These are phyloP conservation scores for Parotocinclus haroldoi DNA, from an alignment of 2,797 vertebrate genomes.

Conservation along the genomic window DNA sequence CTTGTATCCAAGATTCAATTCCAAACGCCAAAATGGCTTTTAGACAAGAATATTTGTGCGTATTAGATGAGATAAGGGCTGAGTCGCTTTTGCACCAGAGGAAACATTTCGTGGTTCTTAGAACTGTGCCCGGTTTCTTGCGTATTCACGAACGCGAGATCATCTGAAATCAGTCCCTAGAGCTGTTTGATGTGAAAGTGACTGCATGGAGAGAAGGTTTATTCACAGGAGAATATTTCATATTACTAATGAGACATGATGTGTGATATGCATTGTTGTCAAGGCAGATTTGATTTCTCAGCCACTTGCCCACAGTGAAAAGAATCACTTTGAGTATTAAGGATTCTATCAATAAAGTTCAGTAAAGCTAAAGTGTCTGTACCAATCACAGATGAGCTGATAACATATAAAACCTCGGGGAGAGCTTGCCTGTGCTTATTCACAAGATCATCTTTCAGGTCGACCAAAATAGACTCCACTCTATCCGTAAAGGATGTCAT, in stretches of 20 bases:
- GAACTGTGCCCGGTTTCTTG: too few relatives aligned
- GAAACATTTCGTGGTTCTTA: too few relatives aligned
- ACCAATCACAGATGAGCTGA: slow-evolving; percentile 18
- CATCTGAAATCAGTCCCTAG: too few relatives aligned
- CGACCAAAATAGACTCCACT: slow-evolving; percentile 33
- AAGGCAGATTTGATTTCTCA: slow-evolving; percentile 11
- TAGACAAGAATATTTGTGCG: too few relatives aligned
- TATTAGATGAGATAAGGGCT: too few relatives aligned
- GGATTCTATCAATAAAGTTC: slow-evolving; percentile 11
- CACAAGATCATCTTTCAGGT: slow-evolving; percentile 26
- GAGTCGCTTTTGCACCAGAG: too few relatives aligned
- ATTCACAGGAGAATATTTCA: slow-evolving; percentile 24
- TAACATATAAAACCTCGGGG: slow-evolving; percentile 30
- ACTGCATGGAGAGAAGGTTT: not conserved
- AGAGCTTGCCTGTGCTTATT: slow-evolving; percentile 22
- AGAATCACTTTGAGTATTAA: slow-evolving; percentile 17
- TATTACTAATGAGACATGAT: slow-evolving; percentile 23
- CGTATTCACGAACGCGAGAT: too few relatives aligned
- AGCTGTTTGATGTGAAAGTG: too few relatives aligned
- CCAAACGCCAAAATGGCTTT: too few relatives aligned
- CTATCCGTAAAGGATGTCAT: slow-evolving; percentile 13
- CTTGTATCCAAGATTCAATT: too few relatives aligned
- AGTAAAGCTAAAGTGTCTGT: slow-evolving; percentile 15
- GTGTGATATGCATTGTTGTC: slow-evolving; percentile 14
- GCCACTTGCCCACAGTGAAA: slow-evolving; percentile 19